Evolutionary conservation across 2,888 invertebrate genomes (phyloP), one percentile per base, ranked within the genome.

Genomic region (Diplolepis rosae): DNA sequence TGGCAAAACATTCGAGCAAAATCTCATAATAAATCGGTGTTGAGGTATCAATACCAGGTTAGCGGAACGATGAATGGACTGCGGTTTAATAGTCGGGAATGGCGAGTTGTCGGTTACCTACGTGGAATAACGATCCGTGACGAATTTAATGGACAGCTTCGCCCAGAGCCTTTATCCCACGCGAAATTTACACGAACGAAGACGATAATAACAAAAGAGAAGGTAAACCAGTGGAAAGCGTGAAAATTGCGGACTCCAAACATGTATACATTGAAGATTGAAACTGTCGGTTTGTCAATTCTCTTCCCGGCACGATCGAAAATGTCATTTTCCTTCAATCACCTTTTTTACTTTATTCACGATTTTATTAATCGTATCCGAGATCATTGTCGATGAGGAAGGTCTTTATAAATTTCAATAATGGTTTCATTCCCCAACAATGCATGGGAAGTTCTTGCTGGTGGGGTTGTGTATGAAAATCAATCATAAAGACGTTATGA

Each of bases 171-270:
- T 65, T 48, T 66, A 48, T 48, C 45, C 48, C 66, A 66, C 48
- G 66, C 66, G 66, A 66, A 66, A 66, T 66, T 28, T 66, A 48
- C 32, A 48, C 66, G 18, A 66, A 66, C 27, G 45, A 48, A 45
- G 66, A 66, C 11, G 45, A 66, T 66, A n/a, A n/a, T n/a, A 48
- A 66, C 66, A 66, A 66, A 48, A 42, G 66, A 28, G 61, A 51
- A 69, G 56, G 51, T 51, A 51, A 27, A 42, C 69, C 65, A n/a
- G 66, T 51, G 79, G 80, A 80, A 79, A 80, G 77, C 80, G 80
- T 80, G 80, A 80, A 80, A 80, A 80, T 79, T 77, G 79, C 76
- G 77, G 77, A 80, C 72, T 74, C 66, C 66, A 72, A 65, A 48
- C 65, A 56, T 32, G 69, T 75, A 72, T 77, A 74, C 75, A 50